Base-by-base conservation (phyloP, 1,140 invertebrate species). In the Drosophila pallidifrons region DNA sequence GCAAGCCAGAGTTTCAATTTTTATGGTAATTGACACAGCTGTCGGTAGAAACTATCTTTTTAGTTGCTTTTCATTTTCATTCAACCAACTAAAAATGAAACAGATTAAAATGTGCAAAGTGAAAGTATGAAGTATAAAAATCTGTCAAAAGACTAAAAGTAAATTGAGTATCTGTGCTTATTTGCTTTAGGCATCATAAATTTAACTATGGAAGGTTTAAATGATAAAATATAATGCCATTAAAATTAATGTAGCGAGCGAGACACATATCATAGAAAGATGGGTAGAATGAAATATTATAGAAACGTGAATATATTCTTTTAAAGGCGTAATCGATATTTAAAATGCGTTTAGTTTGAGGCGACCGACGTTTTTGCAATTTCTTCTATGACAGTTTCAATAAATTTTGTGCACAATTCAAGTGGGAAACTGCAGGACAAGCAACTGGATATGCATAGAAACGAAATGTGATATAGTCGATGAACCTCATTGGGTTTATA, bases 21-120 rank as follows among this genome's bases (percentile, higher is more conserved):
- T 38, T 20, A 54, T 57, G 15, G 54, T 11, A 57, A 41, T 57
- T 57, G 13, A 1, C 54, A 41, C 30, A 41, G 35, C 32, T 41
- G 54, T 57, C 32, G 13, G 8, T 20, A 1, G 6, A 7, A 35
- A 38, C 25, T 30, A 11, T 52, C 2, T 64, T 25, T 52, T 41
- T 28, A 20, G 32, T 38, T 58, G 20, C 0, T 3, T 30, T n/a
- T 47, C 30, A 15, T 25, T 51, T 43, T 28, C 13, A 8, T 52
- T 32, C n/a, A 52, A 5, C n/a, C 49, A 30, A 32, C 4, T 32
- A 32, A 54, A 35, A 15, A n/a, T 30, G 25, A 28, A 30, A 13
- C n/a, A 54, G 7, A 54, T 13, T 35, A 13, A 54, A 32, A 13
- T 54, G 10, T 20, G 16, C 4, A 49, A 20, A 49, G 7, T 10